phyloP scores from a whole-genome alignment of 1,140 invertebrate genomes.

The Ceratina calcarata region DNA sequence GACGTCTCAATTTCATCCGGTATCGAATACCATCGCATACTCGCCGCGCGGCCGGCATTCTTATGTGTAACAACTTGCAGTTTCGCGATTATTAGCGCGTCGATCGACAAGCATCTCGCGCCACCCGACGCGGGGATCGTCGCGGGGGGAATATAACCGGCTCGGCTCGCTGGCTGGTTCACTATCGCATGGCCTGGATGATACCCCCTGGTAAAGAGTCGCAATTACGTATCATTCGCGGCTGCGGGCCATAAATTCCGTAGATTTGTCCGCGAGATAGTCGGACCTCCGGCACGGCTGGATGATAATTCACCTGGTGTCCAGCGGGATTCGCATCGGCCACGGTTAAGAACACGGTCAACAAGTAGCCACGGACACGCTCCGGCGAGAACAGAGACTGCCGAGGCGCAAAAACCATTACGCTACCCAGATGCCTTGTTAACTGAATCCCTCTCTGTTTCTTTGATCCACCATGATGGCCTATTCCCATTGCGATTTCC shows the following conservation, averaged over 20 bases:
- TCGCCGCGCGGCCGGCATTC: not conserved
- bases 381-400: conserved; percentile 52
- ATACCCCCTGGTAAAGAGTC: conserved; percentile 61
- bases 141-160: not conserved
- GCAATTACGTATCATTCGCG: conserved; percentile 76
- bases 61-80: not conserved
- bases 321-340: conserved; percentile 49
- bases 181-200: conserved; percentile 16
- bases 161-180: not conserved
- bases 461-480: conserved; percentile 27
- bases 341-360: conserved; percentile 69
- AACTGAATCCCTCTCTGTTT: conserved; percentile 13
- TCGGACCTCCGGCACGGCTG: conserved; percentile 49
- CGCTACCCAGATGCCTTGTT: conserved; percentile 57
- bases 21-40: conserved; percentile 1
- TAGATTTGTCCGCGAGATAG: conserved; percentile 72
- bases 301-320: conserved; percentile 71
- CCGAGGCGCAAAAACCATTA: conserved; percentile 61
- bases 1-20: conserved; percentile 18
- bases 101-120: not conserved
- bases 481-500: too few species aligned
- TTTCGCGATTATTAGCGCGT: conserved; percentile 10
- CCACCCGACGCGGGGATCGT: not conserved
- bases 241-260: conserved; percentile 72
- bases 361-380: conserved; percentile 71